Evolutionary conservation across 2,888 invertebrate genomes (phyloP).

Genomic region (Tipula helvola): DNA sequence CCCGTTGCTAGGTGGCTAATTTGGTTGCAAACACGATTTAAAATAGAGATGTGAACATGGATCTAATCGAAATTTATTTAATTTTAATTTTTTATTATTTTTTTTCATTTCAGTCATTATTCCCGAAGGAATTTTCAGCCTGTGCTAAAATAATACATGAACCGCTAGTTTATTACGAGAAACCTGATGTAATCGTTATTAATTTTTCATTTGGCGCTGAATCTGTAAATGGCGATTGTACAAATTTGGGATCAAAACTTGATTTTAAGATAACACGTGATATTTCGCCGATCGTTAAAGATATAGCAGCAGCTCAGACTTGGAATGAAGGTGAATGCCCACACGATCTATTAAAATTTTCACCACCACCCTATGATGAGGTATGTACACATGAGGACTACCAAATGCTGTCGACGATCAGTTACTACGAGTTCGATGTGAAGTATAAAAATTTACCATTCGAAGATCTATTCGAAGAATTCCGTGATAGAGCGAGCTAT

Average conservation of each 20-base stretch:
- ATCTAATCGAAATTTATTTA: background rate
- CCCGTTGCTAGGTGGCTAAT: background rate
- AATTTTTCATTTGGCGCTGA: background rate
- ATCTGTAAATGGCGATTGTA: background rate
- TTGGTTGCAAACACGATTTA: background rate
- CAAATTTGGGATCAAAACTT: background rate
- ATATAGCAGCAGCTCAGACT: conserved; percentile 20
- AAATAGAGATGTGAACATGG: background rate
- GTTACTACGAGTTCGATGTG: conserved; percentile 30
- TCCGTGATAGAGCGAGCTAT: conserved; percentile 31
- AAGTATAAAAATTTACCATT: conserved; percentile 25
- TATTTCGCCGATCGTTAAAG: conserved; percentile 22
- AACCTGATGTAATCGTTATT: background rate
- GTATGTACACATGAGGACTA: conserved; percentile 33
- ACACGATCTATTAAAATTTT: conserved; percentile 33
- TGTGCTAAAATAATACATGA: conserved; percentile 4
- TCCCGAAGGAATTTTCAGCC: background rate
- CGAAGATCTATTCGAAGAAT: conserved; percentile 35
- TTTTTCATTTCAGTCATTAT: background rate
- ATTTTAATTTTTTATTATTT: no score
- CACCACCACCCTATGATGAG: conserved; percentile 33
- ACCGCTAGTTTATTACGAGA: background rate
- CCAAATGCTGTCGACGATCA: conserved; percentile 32
- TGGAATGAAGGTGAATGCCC: conserved; percentile 29
- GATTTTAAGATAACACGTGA: conserved; percentile 4